Evolutionary conservation across 2,888 invertebrate species (phyloP).

Genomic region (Drosophila nigricruria): DNA sequence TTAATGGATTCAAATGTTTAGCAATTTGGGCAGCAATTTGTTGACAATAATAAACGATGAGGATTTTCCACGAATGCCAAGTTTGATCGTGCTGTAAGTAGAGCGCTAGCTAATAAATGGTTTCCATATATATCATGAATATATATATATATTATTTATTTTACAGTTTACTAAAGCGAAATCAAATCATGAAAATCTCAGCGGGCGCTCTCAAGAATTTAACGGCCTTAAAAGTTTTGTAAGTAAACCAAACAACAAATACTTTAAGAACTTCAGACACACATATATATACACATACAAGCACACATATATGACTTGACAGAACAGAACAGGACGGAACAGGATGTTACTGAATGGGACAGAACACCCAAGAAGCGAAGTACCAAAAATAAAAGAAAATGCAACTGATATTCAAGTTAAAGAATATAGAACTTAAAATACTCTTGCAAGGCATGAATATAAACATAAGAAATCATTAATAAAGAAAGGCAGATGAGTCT

Average conservation of each 20-base stretch:
- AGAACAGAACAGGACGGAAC: slow-evolving; percentile 32
- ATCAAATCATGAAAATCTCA: slow-evolving; percentile 92
- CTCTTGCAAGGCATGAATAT: slow-evolving; percentile 7
- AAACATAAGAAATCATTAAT: neutral
- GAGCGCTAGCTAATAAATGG: neutral
- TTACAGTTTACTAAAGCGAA: slow-evolving; percentile 93
- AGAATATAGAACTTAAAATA: slow-evolving; percentile 15
- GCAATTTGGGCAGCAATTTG: slow-evolving; percentile 92
- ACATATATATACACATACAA: slow-evolving; percentile 19
- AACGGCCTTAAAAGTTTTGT: slow-evolving; percentile 93
- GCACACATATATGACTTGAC: slow-evolving; percentile 29
- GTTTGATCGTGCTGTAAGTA: slow-evolving; percentile 93
- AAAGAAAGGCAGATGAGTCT: no score
- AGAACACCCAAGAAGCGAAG: slow-evolving; percentile 30
- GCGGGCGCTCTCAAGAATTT: slow-evolving; percentile 92
- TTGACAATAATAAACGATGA: slow-evolving; percentile 89
- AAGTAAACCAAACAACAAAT: slow-evolving; percentile 87
- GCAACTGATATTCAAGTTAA: slow-evolving; percentile 57
- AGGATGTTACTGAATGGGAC: slow-evolving; percentile 24
- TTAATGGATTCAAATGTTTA: slow-evolving; percentile 79
- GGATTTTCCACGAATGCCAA: slow-evolving; percentile 90
- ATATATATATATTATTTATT: slow-evolving; percentile 73
- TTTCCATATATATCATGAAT: neutral
- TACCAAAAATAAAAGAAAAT: slow-evolving; percentile 41
- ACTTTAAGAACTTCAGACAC: slow-evolving; percentile 53